phyloP scores from a whole-genome alignment of 1,140 invertebrate genomes.

The Oncopodura yosiiana region DNA sequence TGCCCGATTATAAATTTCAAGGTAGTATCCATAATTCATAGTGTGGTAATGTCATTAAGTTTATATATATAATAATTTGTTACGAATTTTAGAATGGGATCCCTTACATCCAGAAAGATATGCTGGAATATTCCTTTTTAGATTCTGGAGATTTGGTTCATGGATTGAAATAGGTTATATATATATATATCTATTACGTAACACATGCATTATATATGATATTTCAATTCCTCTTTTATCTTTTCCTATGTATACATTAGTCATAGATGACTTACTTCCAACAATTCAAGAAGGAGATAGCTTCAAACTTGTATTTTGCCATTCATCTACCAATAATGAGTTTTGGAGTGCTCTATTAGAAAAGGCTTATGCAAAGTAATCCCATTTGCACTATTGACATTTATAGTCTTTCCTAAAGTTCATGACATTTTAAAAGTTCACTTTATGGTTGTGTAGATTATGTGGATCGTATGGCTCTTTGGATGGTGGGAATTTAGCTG shows the following conservation, averaged over 20 bases:
- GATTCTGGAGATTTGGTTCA: slow-evolving; percentile 39
- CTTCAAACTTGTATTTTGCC: slow-evolving; percentile 55
- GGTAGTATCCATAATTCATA: too few species aligned
- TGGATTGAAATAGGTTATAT: not conserved
- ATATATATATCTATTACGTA: not conserved
- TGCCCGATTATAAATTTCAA: slow-evolving; percentile 35
- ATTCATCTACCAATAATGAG: slow-evolving; percentile 51
- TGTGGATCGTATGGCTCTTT: slow-evolving; percentile 62
- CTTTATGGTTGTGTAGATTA: slow-evolving; percentile 37
- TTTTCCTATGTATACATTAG: slow-evolving; percentile 9
- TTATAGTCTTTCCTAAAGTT: too few species aligned
- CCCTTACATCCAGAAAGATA: slow-evolving; percentile 37
- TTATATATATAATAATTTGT: too few species aligned
- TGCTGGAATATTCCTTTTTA: slow-evolving; percentile 46
- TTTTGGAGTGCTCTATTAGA: slow-evolving; percentile 64
- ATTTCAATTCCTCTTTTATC: too few species aligned
- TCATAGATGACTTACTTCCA: slow-evolving; percentile 58
- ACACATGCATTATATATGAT: too few species aligned
- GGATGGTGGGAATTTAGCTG: slow-evolving; percentile 55
- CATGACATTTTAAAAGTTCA: too few species aligned
- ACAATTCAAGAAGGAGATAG: slow-evolving; percentile 53
- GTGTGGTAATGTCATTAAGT: too few species aligned
- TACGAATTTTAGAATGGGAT: too few species aligned
- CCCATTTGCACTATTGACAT: too few species aligned
- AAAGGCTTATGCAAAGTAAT: slow-evolving; percentile 67